A percentile compares a stretch with the other conserved stretches of the same genome.
phyloP scores from a whole-genome alignment of 1,140 invertebrate species.

The Drosophila kepulauana region DNA sequence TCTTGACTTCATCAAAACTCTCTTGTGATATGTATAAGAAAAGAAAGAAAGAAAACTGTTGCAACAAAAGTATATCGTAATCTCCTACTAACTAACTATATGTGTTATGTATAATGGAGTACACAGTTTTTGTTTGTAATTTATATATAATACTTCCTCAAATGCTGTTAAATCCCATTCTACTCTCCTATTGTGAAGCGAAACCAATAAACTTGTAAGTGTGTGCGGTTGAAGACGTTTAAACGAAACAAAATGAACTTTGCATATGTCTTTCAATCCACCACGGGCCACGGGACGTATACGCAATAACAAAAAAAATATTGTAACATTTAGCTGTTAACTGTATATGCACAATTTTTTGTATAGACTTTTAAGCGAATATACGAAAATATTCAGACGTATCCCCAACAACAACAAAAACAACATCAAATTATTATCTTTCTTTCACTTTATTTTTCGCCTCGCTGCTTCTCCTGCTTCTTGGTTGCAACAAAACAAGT shows the following conservation, averaged over 20 bases:
- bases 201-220: constrained; percentile 72
- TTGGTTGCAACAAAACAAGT: constrained; percentile 27
- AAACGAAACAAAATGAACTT: constrained; percentile 33
- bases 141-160: constrained; percentile 62
- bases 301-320: constrained; percentile 49
- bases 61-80: constrained; percentile 35
- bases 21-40: constrained; percentile 80
- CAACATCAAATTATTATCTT: constrained; percentile 14
- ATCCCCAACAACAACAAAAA: constrained; percentile 16
- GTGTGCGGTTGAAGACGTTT: constrained; percentile 62
- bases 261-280: constrained; percentile 28
- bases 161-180: constrained; percentile 48
- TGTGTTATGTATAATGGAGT: constrained; percentile 23
- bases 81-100: constrained; percentile 56
- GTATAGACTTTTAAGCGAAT: constrained; percentile 60
- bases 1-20: constrained; percentile 72
- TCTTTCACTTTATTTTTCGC: constrained; percentile 9
- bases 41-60: constrained; percentile 49
- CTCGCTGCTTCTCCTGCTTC: background rate
- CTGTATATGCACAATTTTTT: constrained; percentile 35
- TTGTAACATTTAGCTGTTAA: constrained; percentile 27
- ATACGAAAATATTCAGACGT: constrained; percentile 39
- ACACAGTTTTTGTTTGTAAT: constrained; percentile 62
- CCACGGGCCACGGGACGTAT: constrained; percentile 65
- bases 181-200: constrained; percentile 48